phyloP scores from a whole-genome alignment of 2,113 vertebrate genomes.

The Eurypyga helias region DNA sequence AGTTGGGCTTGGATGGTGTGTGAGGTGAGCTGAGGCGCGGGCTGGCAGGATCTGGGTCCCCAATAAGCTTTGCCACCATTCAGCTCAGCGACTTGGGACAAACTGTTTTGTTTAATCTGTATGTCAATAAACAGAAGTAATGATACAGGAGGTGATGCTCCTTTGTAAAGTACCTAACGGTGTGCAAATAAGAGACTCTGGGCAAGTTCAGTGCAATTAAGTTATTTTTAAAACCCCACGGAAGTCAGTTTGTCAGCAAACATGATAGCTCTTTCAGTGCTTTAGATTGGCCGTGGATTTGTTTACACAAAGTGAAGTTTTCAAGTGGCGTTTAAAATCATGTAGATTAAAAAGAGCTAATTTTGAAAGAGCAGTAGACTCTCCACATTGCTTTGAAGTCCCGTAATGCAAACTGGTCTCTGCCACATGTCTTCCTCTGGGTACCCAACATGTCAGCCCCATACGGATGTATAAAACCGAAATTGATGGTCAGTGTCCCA shows the following conservation, averaged over 20 bases:
- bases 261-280: not conserved
- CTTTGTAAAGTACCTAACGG: not conserved
- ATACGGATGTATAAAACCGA: not conserved
- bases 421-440: not conserved
- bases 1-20: not conserved
- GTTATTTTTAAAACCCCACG: not conserved
- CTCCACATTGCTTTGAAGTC: rapidly evolving
- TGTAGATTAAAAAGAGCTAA: not conserved
- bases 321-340: not conserved
- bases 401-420: not conserved
- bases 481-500: not conserved
- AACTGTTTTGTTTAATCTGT: not conserved
- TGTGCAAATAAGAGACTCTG: slow-evolving; percentile 3
- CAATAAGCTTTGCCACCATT: rapidly evolving
- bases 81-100: not conserved
- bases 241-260: not conserved
- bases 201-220: not conserved
- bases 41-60: not conserved
- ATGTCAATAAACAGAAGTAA: not conserved
- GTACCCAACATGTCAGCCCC: not conserved
- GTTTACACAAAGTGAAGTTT: not conserved
- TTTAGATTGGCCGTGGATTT: not conserved
- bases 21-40: rapidly evolving
- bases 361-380: not conserved
- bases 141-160: not conserved